These are phyloP conservation scores for Tyria jacobaeae DNA, from an alignment of 2,888 invertebrate genomes.

Conservation along the genomic window DNA sequence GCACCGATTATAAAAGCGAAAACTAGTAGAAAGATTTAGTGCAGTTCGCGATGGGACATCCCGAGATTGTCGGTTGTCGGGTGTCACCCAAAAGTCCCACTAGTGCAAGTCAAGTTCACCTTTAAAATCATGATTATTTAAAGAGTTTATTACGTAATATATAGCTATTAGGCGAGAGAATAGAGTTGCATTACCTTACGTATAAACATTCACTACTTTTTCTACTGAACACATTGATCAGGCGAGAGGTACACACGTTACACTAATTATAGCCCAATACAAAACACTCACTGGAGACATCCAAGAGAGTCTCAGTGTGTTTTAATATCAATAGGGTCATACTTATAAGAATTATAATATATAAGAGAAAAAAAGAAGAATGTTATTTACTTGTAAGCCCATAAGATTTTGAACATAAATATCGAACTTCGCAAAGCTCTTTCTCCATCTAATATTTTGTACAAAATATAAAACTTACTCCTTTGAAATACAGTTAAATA, in stretches of 20 bases:
- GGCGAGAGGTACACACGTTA: conserved; percentile 36
- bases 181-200: neutral
- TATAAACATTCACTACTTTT: conserved; percentile 17
- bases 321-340: too few species aligned
- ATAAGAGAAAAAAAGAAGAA: too few species aligned
- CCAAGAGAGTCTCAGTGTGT: too few species aligned
- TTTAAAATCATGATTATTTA: too few species aligned
- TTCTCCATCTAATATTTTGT: neutral
- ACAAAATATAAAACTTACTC: conserved; percentile 5
- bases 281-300: conserved; percentile 15
- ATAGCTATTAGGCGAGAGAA: too few species aligned
- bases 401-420: neutral
- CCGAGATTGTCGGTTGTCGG: neutral
- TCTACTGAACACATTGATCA: conserved; percentile 51
- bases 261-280: conserved; percentile 35
- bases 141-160: too few species aligned
- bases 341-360: too few species aligned
- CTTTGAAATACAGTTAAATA: conserved; percentile 23
- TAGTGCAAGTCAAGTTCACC: neutral
- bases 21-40: neutral
- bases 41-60: neutral
- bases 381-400: too few species aligned
- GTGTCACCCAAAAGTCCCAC: neutral
- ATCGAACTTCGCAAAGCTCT: neutral
- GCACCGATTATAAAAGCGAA: too few species aligned